Evolutionary conservation across 2,888 invertebrate species (phyloP).

Genomic region (Catotricha subobsoleta): DNA sequence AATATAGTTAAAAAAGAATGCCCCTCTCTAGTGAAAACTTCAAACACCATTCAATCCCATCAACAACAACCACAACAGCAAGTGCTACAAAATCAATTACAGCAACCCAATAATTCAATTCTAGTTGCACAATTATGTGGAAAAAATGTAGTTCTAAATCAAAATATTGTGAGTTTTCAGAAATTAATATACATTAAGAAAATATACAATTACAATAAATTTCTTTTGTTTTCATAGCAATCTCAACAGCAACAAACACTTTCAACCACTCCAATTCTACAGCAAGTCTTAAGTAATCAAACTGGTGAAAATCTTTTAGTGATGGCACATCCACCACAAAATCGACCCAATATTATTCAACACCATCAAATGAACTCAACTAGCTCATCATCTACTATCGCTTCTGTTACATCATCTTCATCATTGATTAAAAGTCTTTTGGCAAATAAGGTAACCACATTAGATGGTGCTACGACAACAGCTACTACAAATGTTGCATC

Average conservation of each 20-base stretch:
- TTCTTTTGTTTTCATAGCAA: too few species aligned
- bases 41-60: too few species aligned
- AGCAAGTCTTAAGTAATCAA: conserved; percentile 5
- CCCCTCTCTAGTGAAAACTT: too few species aligned
- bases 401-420: conserved; percentile 41
- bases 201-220: too few species aligned
- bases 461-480: conserved; percentile 14
- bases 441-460: conserved; percentile 67
- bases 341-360: conserved; percentile 1
- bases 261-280: conserved; percentile 10
- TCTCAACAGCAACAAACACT: conserved; percentile 16
- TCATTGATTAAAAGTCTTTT: conserved; percentile 84
- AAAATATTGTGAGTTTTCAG: too few species aligned
- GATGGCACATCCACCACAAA: conserved; percentile 10
- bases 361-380: conserved; percentile 5
- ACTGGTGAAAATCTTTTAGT: conserved; percentile 1
- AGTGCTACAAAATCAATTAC: not conserved
- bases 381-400: conserved; percentile 4
- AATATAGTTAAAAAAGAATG: conserved; percentile 20
- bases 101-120: too few species aligned
- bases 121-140: too few species aligned
- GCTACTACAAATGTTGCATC: conserved; percentile 6
- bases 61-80: conserved; percentile 18
- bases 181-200: too few species aligned
- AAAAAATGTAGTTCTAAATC: too few species aligned